phyloP scores from a whole-genome alignment of 2,888 invertebrate genomes.

The Linnaemya vulpina region DNA sequence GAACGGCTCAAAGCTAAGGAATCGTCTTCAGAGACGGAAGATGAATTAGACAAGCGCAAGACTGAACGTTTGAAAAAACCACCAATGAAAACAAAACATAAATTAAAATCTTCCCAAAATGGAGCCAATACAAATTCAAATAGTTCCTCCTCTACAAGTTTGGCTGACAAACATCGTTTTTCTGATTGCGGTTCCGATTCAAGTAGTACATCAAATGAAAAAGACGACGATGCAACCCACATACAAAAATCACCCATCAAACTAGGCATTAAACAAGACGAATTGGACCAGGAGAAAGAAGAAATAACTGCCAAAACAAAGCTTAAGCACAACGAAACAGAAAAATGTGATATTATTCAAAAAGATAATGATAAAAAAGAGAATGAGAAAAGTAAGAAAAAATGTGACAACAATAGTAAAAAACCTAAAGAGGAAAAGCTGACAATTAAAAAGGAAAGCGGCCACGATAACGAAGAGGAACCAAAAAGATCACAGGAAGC shows the following conservation, averaged over 20 bases:
- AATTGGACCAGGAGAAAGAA: neutral
- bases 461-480: slow-evolving; percentile 7
- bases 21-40: slow-evolving; percentile 84
- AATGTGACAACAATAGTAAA: slow-evolving; percentile 13
- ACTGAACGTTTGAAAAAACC: slow-evolving; percentile 79
- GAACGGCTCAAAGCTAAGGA: slow-evolving; percentile 80
- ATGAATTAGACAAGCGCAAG: slow-evolving; percentile 78
- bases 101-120: slow-evolving; percentile 49
- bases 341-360: slow-evolving; percentile 46
- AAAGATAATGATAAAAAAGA: slow-evolving; percentile 34
- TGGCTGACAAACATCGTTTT: slow-evolving; percentile 71
- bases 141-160: slow-evolving; percentile 68
- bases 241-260: slow-evolving; percentile 33
- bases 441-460: slow-evolving; percentile 37
- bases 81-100: slow-evolving; percentile 73
- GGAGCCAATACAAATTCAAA: slow-evolving; percentile 43
- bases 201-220: slow-evolving; percentile 48
- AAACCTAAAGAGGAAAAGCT: slow-evolving; percentile 27
- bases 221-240: slow-evolving; percentile 48
- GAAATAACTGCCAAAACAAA: neutral
- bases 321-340: slow-evolving; percentile 3
- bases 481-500: slow-evolving; percentile 1
- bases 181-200: slow-evolving; percentile 75
- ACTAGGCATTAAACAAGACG: slow-evolving; percentile 32
- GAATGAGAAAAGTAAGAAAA: slow-evolving; percentile 15